Conservation (phyloP, 2,113 vertebrate species). For the Petrocephalus microphthalmus region DNA sequence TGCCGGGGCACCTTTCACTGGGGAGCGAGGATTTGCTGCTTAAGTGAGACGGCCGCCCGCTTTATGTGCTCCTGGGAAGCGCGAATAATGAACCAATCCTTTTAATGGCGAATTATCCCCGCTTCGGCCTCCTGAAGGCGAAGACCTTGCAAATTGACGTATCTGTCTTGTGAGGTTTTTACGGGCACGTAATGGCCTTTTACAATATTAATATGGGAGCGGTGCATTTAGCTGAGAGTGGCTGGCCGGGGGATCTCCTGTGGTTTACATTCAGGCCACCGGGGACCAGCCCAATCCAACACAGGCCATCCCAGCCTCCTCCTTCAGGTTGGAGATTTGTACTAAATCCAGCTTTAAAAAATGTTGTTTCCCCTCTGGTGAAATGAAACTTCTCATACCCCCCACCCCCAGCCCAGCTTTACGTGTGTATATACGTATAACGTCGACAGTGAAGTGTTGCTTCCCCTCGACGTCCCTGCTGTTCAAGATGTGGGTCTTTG, state of each 20-base stretch:
- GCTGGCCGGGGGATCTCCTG: constrained; percentile 84
- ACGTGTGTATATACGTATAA: background rate
- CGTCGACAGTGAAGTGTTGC: background rate
- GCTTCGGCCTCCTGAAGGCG: constrained; percentile 84
- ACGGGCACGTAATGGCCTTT: constrained; percentile 96
- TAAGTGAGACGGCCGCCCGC: constrained; percentile 77
- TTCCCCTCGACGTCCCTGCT: background rate
- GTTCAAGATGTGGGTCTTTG: constrained; percentile 44
- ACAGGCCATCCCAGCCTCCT: constrained; percentile 53
- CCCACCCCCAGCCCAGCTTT: background rate
- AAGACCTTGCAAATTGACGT: constrained; percentile 94
- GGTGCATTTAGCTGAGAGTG: constrained; percentile 92
- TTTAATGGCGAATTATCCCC: constrained; percentile 87
- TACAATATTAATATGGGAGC: constrained; percentile 99
- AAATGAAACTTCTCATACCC: constrained; percentile 52
- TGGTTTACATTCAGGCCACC: constrained; percentile 84
- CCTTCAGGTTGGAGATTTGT: constrained; percentile 81
- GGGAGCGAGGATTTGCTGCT: constrained; percentile 83
- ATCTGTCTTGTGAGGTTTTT: constrained; percentile 88
- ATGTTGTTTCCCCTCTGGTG: constrained; percentile 61
- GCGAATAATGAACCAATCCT: constrained; percentile 84
- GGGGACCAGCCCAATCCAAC: constrained; percentile 67
- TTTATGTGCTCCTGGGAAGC: constrained; percentile 79
- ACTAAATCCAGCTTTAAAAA: constrained; percentile 95
- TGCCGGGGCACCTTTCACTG: constrained; percentile 72